Percentiles rank a stretch among this genome's conserved stretches.
Evolutionary conservation across 2,113 vertebrate species (phyloP).

Genomic region (Lepus timidus): DNA sequence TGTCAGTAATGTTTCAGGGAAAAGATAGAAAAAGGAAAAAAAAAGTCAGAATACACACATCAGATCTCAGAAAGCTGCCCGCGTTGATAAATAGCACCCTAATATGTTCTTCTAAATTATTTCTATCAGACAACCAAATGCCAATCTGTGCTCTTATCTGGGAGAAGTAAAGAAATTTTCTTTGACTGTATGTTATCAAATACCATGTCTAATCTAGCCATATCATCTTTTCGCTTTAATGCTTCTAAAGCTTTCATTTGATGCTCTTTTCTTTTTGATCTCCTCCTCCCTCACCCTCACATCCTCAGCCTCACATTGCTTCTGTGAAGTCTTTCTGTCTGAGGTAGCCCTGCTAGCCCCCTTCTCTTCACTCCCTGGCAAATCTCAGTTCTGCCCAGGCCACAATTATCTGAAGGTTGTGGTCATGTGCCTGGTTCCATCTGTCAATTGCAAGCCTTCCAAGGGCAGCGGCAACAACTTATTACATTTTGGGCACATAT

Average conservation of each 20-base stretch:
- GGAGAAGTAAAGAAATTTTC: slow-evolving; percentile 80
- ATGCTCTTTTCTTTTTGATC: background rate
- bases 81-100: slow-evolving; percentile 77
- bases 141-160: slow-evolving; percentile 72
- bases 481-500: no score
- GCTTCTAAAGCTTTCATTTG: slow-evolving; percentile 59
- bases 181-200: slow-evolving; percentile 83
- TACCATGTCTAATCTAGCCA: slow-evolving; percentile 20
- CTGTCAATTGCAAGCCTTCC: background rate
- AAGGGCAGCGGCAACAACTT: background rate
- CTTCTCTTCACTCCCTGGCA: background rate
- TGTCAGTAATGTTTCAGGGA: slow-evolving; percentile 80
- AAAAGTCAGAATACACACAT: slow-evolving; percentile 76
- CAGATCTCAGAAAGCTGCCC: slow-evolving; percentile 73
- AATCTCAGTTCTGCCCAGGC: background rate
- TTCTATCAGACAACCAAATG: slow-evolving; percentile 82
- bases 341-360: background rate
- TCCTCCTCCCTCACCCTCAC: background rate
- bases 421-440: background rate
- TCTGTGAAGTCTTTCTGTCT: background rate
- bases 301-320: background rate
- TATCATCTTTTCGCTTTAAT: slow-evolving; percentile 52
- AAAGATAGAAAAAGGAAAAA: slow-evolving; percentile 41
- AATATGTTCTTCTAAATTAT: slow-evolving; percentile 83
- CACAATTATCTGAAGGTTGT: background rate